Evolutionary conservation across 2,888 invertebrate species (phyloP), one percentile per base, ranked within the genome.

Genomic region (Drosophila colorata): DNA sequence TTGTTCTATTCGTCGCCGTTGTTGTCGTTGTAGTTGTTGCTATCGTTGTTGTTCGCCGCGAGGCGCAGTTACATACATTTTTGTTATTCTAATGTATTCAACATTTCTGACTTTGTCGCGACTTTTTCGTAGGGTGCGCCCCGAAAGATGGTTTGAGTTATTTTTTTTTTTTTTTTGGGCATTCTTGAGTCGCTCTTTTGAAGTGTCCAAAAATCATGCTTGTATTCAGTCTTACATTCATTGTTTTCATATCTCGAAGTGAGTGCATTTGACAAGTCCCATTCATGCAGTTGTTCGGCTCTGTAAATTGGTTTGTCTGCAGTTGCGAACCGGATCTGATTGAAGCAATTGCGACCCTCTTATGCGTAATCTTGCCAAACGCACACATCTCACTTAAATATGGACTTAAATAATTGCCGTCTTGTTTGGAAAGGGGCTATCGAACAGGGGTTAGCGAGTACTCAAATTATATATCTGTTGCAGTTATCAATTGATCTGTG

Each of bases 41-140:
- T 52, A 41, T 49, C 28, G 48, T 35, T 59, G 55, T 37, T 58
- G 28, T 49, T 70, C n/a, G 53, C 44, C 51, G 40, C 44, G 43
- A 38, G 31, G 40, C 69, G 49, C 60, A 49, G 69, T 64, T 65
- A 69, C 46, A 59, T 55, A 61, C 43, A 52, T 47, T 74, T 70
- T 67, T 84, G 61, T 71, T 78, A 77, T 80, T 74, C 48, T 74
- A 77, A 77, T 77, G 55, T 77, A 77, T 77, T 78, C 76, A 56
- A 65, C 68, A 73, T 77, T 64, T 71, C 46, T 78, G 66, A 77
- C 74, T 74, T 76, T 75, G 66, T 48, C 47, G 67, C 69, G 52
- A 70, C 63, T 74, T 67, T 67, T 63, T 25, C 47, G 59, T 41
- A 55, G 77, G 72, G 71, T 71, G 67, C 72, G 58, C 66, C 46